Base-by-base conservation (phyloP, 2,888 invertebrate species). In the Halictus quadricinctus region DNA sequence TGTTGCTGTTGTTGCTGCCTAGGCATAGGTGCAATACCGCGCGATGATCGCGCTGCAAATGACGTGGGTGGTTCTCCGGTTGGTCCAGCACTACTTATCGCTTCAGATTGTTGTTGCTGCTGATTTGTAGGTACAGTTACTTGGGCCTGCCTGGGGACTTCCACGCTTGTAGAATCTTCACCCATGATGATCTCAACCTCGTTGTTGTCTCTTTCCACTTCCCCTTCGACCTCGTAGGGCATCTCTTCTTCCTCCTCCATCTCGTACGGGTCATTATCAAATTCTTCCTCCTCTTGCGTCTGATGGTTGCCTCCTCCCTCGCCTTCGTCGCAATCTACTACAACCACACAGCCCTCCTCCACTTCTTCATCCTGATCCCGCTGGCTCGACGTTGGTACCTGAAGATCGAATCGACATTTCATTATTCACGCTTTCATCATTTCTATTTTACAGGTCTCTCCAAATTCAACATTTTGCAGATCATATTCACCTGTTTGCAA, bases 341-440 rank as follows among this genome's bases (percentile, higher is more conserved):
- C 96, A 72, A 97, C 97, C 69, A 97, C 97, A 29, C 96, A 96
- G 88, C 97, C 97, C 92, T 98, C 97, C 91, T 98, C 95, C 18
- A 92, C 93, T 78, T 94, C 94, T 83, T 94, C 94, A 64, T 94
- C 97, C 93, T 98, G 98, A 93, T 98, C 98, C 83, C 98, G 96
- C 91, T 98, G 97, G 48, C 98, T 98, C 41, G 98, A 98, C 0
- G 98, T 98, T 12, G 98, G 98, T 82, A 98, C 97, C 95, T 98
- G 97, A 93, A 25, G 54, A 88, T 73, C 58, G 1, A 64, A 29
- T 15, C 4, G 25, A 70, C n/a, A 70, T 69, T 69, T 41, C 0
- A 41, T 43, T 66, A 66, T 18, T 66, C 7, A 18, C 66, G 0
- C n/a, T 21, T 58, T 58, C 64, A 64, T 64, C 0, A 29, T 64